These are phyloP conservation scores for Pontoporia blainvillei DNA, from an alignment of 2,113 vertebrate genomes.

Conservation along the genomic window DNA sequence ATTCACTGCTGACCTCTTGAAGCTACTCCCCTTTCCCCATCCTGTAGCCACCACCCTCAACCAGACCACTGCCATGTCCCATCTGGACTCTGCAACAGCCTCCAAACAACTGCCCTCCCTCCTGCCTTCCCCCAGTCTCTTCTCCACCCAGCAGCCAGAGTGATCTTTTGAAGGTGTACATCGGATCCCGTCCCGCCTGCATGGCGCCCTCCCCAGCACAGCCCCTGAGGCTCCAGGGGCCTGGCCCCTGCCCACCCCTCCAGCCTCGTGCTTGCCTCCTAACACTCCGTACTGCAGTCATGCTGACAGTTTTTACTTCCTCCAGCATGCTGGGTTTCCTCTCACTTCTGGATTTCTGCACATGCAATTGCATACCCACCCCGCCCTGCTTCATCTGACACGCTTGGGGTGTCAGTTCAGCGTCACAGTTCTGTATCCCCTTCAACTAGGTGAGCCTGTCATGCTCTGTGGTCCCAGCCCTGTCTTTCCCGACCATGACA, in stretches of 20 bases:
- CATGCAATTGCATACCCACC: neutral
- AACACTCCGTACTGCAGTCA: neutral
- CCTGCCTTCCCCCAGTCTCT: neutral
- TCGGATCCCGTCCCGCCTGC: neutral
- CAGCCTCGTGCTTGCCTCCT: neutral
- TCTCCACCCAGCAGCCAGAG: neutral
- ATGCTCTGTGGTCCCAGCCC: neutral
- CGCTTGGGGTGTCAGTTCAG: neutral
- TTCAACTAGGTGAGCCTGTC: neutral
- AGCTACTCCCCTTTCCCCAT: neutral
- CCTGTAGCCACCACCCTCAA: neutral
- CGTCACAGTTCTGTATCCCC: neutral
- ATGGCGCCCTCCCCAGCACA: fast-evolving
- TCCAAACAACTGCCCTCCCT: neutral
- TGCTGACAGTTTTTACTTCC: neutral
- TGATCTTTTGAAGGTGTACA: neutral
- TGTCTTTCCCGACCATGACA: neutral
- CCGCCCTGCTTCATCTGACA: fast-evolving
- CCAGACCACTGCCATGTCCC: neutral
- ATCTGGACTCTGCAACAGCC: neutral
- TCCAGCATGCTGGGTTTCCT: neutral
- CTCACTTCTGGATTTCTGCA: neutral
- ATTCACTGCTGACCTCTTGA: neutral
- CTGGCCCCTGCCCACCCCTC: no score
- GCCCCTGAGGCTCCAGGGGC: neutral